A percentile compares a stretch with the other conserved stretches of the same genome.
These are phyloP conservation scores for Acleris literana DNA, from an alignment of 2,888 invertebrate species.

Conservation along the genomic window DNA sequence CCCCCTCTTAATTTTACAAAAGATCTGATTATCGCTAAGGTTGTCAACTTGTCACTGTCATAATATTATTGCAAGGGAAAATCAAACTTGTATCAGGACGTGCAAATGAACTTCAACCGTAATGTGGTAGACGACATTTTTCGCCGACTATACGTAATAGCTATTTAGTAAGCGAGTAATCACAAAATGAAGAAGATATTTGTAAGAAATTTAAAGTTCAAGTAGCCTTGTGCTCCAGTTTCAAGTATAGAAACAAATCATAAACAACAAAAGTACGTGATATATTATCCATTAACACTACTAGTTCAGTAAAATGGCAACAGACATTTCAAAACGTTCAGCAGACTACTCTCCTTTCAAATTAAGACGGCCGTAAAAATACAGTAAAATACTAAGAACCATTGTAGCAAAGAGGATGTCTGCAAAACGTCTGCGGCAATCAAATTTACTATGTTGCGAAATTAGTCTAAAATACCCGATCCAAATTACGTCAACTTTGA, in stretches of 20 bases:
- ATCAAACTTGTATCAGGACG: too few species aligned
- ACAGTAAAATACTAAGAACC: constrained; percentile 31
- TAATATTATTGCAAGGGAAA: too few species aligned
- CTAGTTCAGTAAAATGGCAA: constrained; percentile 2
- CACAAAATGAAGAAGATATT: too few species aligned
- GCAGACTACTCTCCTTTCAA: constrained; percentile 28
- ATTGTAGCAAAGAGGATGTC: constrained; percentile 34
- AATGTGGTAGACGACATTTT: too few species aligned
- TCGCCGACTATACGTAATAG: too few species aligned
- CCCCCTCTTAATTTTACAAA: too few species aligned
- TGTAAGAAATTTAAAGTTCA: too few species aligned
- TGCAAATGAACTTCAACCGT: too few species aligned
- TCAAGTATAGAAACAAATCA: not conserved
- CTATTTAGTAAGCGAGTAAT: too few species aligned
- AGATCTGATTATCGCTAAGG: too few species aligned
- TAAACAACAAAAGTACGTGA: not conserved
- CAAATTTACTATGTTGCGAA: constrained; percentile 37
- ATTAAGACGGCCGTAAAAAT: constrained; percentile 34
- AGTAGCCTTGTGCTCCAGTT: not conserved
- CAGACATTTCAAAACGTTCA: constrained; percentile 14
- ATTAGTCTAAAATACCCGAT: constrained; percentile 29
- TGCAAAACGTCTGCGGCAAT: constrained; percentile 35
- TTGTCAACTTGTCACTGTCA: too few species aligned
- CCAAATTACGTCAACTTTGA: constrained; percentile 31
- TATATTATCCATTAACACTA: not conserved